Percentiles rank a stretch among this genome's conserved stretches.
These are phyloP conservation scores for Laupala kohalensis DNA, from an alignment of 1,140 invertebrate genomes.

Conservation along the genomic window DNA sequence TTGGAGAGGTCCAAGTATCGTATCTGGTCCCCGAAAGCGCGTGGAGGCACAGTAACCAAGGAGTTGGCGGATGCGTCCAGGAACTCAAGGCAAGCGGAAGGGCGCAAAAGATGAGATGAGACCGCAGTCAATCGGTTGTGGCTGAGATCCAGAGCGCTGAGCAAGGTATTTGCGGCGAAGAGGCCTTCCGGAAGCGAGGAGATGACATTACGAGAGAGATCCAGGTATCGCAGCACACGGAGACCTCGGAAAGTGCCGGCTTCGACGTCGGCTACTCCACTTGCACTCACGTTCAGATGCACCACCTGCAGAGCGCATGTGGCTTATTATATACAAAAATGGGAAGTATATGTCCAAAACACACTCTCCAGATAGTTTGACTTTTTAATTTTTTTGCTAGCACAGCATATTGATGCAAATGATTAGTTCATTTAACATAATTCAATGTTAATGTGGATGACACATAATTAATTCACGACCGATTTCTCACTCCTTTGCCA, in stretches of 20 bases:
- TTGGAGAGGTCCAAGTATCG: background rate
- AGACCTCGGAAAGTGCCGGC: background rate
- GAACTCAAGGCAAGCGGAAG: background rate
- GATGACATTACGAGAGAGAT: background rate
- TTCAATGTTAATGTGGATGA: too few species aligned
- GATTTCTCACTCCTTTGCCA: too few species aligned
- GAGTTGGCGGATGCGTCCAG: background rate
- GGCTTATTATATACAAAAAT: too few species aligned
- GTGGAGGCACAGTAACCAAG: background rate
- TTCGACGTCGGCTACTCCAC: background rate
- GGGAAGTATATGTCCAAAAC: too few species aligned
- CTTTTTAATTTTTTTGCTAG: too few species aligned
- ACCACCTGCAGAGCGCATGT: background rate
- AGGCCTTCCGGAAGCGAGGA: background rate
- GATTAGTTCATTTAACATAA: too few species aligned
- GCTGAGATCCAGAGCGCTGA: background rate
- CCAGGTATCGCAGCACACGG: background rate
- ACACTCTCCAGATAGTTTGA: too few species aligned
- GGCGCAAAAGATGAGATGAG: background rate
- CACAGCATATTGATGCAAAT: too few species aligned
- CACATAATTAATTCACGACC: too few species aligned
- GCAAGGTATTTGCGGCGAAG: background rate
- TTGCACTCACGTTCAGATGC: background rate
- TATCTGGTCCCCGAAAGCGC: background rate
- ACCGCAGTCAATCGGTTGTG: background rate